These are phyloP conservation scores for Harpagifer antarcticus DNA, from an alignment of 2,797 vertebrate species.

Conservation along the genomic window DNA sequence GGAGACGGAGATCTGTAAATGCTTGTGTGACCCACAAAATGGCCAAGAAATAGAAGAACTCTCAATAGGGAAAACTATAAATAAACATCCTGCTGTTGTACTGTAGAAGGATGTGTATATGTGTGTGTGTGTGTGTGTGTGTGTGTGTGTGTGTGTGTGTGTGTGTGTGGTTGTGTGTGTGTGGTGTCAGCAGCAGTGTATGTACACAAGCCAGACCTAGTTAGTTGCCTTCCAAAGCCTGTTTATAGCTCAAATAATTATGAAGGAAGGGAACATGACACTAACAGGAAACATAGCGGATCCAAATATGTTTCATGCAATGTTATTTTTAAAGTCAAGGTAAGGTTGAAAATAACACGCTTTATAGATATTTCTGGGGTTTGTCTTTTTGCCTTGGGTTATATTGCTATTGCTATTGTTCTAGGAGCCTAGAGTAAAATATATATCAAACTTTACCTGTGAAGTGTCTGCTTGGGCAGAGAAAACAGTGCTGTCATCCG, in stretches of 20 bases:
- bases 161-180: not conserved
- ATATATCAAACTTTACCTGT: slow-evolving; percentile 58
- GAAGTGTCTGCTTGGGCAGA: slow-evolving; percentile 51
- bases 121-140: slow-evolving; percentile 11
- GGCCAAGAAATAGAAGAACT: slow-evolving; percentile 39
- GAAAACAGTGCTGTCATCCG: slow-evolving; percentile 9
- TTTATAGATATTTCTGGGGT: too few relatives aligned
- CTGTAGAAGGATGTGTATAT: slow-evolving; percentile 25
- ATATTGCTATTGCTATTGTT: too few relatives aligned
- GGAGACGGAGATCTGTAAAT: slow-evolving; percentile 51
- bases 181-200: slow-evolving; percentile 28
- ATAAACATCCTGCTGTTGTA: slow-evolving; percentile 54
- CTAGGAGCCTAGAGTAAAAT: not conserved
- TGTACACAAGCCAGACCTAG: slow-evolving; percentile 57
- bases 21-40: slow-evolving; percentile 58
- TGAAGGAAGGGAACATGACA: slow-evolving; percentile 1
- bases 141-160: slow-evolving; percentile 5
- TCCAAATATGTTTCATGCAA: not conserved
- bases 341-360: too few relatives aligned
- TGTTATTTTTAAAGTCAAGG: too few relatives aligned
- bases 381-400: too few relatives aligned
- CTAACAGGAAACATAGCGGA: not conserved
- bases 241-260: slow-evolving; percentile 45
- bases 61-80: slow-evolving; percentile 54
- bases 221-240: slow-evolving; percentile 38